A percentile compares a stretch with the other conserved stretches of the same genome.
Conservation (phyloP, 2,888 invertebrate genomes). For the Hedya salicella region DNA sequence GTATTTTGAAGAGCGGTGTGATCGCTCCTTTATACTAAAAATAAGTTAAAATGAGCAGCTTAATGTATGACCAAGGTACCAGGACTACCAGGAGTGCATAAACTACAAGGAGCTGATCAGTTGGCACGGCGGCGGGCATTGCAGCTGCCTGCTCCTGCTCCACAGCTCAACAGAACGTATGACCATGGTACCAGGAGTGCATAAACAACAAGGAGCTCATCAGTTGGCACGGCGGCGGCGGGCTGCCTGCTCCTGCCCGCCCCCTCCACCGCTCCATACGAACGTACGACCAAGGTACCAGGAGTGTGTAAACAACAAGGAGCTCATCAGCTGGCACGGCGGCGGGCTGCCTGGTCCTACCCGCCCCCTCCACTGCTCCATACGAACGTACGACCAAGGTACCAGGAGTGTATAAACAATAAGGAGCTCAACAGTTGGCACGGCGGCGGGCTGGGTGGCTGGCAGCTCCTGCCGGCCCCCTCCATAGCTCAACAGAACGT, state of each 20-base stretch:
- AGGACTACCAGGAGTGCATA: neutral
- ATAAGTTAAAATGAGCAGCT: too few relatives aligned
- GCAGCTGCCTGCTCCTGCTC: neutral
- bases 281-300: too few relatives aligned
- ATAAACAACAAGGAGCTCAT: neutral
- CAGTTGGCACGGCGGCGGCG: neutral
- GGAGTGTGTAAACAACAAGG: neutral
- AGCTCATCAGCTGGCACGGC: constrained; percentile 85
- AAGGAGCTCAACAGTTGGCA: too few relatives aligned
- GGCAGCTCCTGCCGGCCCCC: too few relatives aligned
- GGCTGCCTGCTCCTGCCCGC: too few relatives aligned
- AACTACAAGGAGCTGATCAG: neutral
- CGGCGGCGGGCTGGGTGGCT: constrained; percentile 65
- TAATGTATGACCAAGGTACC: too few relatives aligned
- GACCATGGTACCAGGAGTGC: neutral
- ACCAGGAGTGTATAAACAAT: neutral
- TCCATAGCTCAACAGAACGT: too few relatives aligned
- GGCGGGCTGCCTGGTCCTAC: constrained; percentile 76
- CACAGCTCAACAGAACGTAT: neutral
- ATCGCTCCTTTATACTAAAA: too few relatives aligned
- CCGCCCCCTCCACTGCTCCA: too few relatives aligned
- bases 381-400: too few relatives aligned
- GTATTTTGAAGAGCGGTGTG: too few relatives aligned
- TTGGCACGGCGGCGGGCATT: neutral
- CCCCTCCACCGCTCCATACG: too few relatives aligned